Evolutionary conservation across 2,797 vertebrate genomes (phyloP), one percentile per base, ranked within the genome.

Genomic region (Aeoliscus strigatus): DNA sequence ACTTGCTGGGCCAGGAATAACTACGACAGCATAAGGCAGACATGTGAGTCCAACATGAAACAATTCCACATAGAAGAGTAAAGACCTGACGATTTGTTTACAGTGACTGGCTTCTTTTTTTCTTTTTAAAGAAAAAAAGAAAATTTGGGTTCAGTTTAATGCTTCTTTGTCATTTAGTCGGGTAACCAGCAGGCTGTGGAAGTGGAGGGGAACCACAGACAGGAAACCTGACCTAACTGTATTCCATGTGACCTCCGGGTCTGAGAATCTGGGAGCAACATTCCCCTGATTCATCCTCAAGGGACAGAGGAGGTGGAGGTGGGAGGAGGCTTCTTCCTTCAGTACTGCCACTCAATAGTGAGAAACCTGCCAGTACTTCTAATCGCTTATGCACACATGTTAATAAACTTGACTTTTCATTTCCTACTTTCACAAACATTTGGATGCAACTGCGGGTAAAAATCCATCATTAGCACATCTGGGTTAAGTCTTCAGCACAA

Each of bases 61-160:
- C n/a, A 53, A 58, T 40, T 46, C 61, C 37, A 64, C 39, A 51
- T 42, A 35, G 36, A 16, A 38, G 12, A 34, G 23, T 51, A 10
- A 60, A 53, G 49, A 58, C 21, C 12, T 4, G 25, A 11, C 13
- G 29, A 18, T 14, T 45, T 44, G 32, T 51, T 54, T 30, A 45
- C 54, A 48, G 57, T 36, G n/a, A 2, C 10, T 8, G 40, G 51
- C 40, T 55, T 62, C 47, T 25, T 43, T 32, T 51, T 57, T 51
- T 42, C 27, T 49, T 40, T 60, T 70, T 48, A 34, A n/a, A 57
- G 16, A 16, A 32, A 14, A 29, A 41, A 44, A 29, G 36, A 29
- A 51, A 72, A 75, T 82, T 77, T 81, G 83, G 66, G 60, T 74
- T 79, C 66, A 60, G 83, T 82, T 74, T 76, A 75, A 83, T 58